A percentile compares a stretch with the other conserved stretches of the same genome.
Evolutionary conservation across 2,888 invertebrate genomes (phyloP).

Genomic region (Sympetrum striolatum): DNA sequence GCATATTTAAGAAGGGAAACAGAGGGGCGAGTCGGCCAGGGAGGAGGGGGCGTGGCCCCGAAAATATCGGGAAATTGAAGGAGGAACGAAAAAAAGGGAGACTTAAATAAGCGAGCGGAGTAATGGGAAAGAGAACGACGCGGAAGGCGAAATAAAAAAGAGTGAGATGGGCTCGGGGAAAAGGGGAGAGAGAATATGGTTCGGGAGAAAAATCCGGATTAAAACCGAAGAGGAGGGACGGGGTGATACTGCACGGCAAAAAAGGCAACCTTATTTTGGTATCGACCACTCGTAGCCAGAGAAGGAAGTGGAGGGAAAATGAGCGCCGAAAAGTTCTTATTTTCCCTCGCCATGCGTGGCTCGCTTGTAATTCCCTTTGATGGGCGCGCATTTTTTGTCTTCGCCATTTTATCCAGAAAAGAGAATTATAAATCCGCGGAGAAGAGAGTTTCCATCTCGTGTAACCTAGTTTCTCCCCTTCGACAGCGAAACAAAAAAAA

Average conservation of each 20-base stretch:
- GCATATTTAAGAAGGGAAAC: neutral
- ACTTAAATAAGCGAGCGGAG: neutral
- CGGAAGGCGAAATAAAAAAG: neutral
- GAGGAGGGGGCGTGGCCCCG: neutral
- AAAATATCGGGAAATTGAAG: neutral
- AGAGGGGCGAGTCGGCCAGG: too few species aligned
- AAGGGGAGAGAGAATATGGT: neutral
- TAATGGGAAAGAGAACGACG: neutral
- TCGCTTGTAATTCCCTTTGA: conserved; percentile 36
- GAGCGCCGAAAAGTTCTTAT: neutral
- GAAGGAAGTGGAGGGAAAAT: neutral
- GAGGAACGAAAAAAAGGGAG: neutral
- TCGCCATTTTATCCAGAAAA: conserved; percentile 14
- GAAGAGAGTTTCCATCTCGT: conserved; percentile 18
- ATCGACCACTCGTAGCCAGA: neutral
- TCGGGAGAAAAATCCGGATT: neutral
- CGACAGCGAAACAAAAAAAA: neutral
- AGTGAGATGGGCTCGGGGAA: neutral
- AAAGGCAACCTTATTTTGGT: conserved; percentile 2
- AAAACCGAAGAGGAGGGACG: neutral
- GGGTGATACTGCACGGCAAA: neutral
- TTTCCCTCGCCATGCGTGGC: neutral
- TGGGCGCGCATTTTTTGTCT: neutral
- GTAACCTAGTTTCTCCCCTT: conserved; percentile 28
- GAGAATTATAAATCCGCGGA: conserved; percentile 28